Evolutionary conservation across 2,888 invertebrate species (phyloP), one percentile per base, ranked within the genome.

Genomic region (Dendrolimus pini): DNA sequence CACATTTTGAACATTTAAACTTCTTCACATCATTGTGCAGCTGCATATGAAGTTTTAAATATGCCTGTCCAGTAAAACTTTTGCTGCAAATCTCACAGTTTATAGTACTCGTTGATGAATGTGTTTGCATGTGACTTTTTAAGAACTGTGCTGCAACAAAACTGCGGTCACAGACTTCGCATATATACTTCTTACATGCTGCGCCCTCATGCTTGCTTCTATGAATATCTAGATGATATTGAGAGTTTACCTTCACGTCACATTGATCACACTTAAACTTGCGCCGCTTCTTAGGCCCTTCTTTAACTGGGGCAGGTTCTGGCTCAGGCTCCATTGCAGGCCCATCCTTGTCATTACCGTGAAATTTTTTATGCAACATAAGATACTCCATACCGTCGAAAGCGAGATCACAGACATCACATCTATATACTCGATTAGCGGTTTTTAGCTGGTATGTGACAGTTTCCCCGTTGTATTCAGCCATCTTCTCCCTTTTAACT

Each of bases 51-150:
- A 90, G 78, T 60, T 90, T 90, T 10, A 90, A 65, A 61, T 90
- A 90, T 0, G 90, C 90, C 70, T 90, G 90, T 0, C 90, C 90
- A 0, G 90, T 90, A 62, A 90, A 90, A 55, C 77, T 86, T 66
- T 89, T 89, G 61, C 66, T 77, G 61, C 90, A 90, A 9, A 90
- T 88, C 64, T 90, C 90, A 62, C 90, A 90, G 62, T 87, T 88
- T 10, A 90, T 90, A 0, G 88, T 89, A 57, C 85, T 88, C 0
- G 81, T 82, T 0, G 78, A 69, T 0, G 90, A 90, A 59, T 90
- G 90, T 0, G 87, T 89, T 63, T 89, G 89, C 90, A 90, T 90
- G 68, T 90, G 90, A 56, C 87, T 87, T 67, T 90, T 90, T 1
- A 90, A 67, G 67, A 90, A 90, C 71, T 90, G 90, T 1, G 90